A percentile compares a stretch with the other conserved stretches of the same genome.
phyloP scores from a whole-genome alignment of 2,797 vertebrate genomes.

The Gymnopithys bicolor region DNA sequence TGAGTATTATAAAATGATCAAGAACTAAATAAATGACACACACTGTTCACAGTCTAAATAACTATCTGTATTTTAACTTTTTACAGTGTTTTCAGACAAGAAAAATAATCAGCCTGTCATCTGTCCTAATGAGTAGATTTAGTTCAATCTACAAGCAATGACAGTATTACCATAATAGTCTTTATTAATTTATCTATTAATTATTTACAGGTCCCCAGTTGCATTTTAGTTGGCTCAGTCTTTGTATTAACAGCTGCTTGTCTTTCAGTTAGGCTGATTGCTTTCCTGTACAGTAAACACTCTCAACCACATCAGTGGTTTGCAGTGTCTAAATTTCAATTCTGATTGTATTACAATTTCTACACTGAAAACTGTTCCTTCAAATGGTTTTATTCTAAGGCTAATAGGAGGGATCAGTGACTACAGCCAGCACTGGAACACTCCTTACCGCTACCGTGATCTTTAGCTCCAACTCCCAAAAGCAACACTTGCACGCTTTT shows the following conservation, averaged over 20 bases:
- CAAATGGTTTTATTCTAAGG: background rate
- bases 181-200: conserved; percentile 1
- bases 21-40: background rate
- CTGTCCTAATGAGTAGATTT: background rate
- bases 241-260: background rate
- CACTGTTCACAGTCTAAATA: background rate
- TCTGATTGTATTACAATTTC: background rate
- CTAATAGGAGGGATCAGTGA: fast-evolving
- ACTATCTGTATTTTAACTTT: background rate
- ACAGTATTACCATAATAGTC: background rate
- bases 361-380: background rate
- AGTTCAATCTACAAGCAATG: background rate
- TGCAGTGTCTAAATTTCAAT: background rate
- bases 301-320: background rate
- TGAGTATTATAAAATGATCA: background rate
- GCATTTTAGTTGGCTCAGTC: background rate
- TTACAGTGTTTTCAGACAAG: background rate
- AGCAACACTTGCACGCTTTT: background rate
- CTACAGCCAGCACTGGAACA: background rate
- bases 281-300: background rate
- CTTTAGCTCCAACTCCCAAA: background rate
- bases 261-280: background rate
- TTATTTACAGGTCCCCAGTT: conserved; percentile 6
- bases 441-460: background rate
- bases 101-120: background rate